Percentiles rank a stretch among this genome's conserved stretches.
These are phyloP conservation scores for Urosaurus nigricauda DNA, from an alignment of 2,797 vertebrate species.

Conservation along the genomic window DNA sequence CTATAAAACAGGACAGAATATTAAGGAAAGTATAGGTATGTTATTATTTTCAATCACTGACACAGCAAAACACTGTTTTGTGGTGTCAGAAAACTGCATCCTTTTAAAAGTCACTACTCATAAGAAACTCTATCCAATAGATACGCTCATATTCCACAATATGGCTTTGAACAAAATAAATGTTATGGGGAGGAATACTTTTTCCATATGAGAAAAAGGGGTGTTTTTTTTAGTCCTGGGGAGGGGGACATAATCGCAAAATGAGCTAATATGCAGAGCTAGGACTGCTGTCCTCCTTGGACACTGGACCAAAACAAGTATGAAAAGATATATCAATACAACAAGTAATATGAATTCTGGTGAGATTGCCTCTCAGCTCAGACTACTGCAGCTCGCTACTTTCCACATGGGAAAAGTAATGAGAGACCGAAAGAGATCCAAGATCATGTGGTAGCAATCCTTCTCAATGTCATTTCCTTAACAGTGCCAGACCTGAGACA, in stretches of 20 bases:
- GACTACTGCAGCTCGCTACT: neutral
- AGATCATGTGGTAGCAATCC: neutral
- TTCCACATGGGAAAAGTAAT: neutral
- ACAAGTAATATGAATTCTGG: neutral
- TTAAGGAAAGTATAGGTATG: neutral
- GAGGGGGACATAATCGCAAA: neutral
- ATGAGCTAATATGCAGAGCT: no score
- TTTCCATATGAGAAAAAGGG: neutral
- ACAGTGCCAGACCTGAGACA: no score
- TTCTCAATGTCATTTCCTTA: neutral
- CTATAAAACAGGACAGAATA: constrained; percentile 74
- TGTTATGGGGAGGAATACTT: no score
- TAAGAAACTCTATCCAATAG: neutral
- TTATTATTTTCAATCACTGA: neutral
- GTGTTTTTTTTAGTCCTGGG: no score
- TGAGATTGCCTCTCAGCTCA: neutral
- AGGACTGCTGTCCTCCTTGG: no score
- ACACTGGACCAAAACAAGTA: neutral
- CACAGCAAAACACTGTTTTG: neutral
- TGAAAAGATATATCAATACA: neutral
- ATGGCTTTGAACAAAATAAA: neutral
- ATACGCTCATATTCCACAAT: neutral
- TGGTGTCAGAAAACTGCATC: no score
- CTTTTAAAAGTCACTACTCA: no score
- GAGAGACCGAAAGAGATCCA: no score